These are phyloP conservation scores for Emydura subglobosa DNA, from an alignment of 2,113 vertebrate species.

Conservation along the genomic window DNA sequence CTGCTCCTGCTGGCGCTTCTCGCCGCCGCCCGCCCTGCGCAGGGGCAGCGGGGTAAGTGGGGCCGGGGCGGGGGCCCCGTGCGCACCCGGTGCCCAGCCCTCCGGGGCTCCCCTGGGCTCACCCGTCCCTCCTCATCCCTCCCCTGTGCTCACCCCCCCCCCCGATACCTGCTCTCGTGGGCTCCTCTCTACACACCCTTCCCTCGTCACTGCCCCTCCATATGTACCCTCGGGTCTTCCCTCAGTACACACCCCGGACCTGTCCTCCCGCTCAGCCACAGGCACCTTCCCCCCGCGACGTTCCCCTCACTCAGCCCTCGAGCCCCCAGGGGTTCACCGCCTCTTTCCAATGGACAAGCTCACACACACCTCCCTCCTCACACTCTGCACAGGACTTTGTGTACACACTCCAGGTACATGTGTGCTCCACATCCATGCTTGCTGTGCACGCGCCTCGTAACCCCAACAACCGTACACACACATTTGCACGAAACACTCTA, in stretches of 20 bases:
- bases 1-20: neutral
- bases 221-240: neutral
- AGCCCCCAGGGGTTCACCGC: neutral
- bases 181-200: no score
- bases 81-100: no score
- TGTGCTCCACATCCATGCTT: neutral
- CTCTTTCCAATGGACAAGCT: neutral
- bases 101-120: neutral
- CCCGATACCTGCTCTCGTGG: neutral
- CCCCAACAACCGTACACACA: neutral
- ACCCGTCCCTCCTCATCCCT: neutral
- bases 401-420: neutral
- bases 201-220: neutral
- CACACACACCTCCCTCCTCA: neutral
- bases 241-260: neutral
- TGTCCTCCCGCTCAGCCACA: neutral
- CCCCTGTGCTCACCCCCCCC: neutral
- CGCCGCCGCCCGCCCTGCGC: neutral
- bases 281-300: neutral
- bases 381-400: neutral
- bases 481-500: no score
- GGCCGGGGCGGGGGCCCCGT: neutral
- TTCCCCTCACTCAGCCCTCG: no score
- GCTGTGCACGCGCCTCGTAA: neutral
- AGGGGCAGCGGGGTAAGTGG: neutral